A percentile compares a stretch with the other conserved stretches of the same genome.
These are phyloP conservation scores for Corythaixoides concolor DNA, from an alignment of 2,113 vertebrate species.

Conservation along the genomic window DNA sequence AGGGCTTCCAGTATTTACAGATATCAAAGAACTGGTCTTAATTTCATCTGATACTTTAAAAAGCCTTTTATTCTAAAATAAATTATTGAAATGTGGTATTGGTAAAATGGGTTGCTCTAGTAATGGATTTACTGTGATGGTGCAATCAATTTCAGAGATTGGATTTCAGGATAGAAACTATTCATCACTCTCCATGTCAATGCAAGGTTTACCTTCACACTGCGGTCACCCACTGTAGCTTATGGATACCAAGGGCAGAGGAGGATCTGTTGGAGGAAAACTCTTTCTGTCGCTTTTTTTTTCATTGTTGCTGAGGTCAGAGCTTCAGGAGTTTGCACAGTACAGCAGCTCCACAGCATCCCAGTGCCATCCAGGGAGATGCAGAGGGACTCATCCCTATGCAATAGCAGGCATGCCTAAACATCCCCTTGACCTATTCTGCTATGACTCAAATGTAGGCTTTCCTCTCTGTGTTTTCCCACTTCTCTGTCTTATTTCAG, in stretches of 20 bases:
- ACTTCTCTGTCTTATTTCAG: background rate
- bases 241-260: background rate
- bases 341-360: background rate
- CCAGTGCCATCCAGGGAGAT: background rate
- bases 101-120: constrained; percentile 44
- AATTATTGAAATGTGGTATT: constrained; percentile 68
- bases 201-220: constrained; percentile 40
- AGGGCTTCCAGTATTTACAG: constrained; percentile 66
- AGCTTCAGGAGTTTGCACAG: background rate
- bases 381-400: background rate
- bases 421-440: background rate
- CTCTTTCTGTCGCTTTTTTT: background rate
- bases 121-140: constrained; percentile 65
- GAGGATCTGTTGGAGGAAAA: background rate
- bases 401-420: background rate
- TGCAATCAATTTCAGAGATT: constrained; percentile 69
- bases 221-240: constrained; percentile 33
- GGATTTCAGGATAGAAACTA: constrained; percentile 66
- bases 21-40: constrained; percentile 60
- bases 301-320: background rate
- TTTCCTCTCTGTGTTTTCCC: background rate
- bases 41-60: constrained; percentile 70
- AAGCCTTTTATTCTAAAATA: constrained; percentile 70
- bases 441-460: background rate
- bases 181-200: constrained; percentile 62